Base-by-base conservation (phyloP, 2,797 vertebrate genomes). In the Myotis myotis region DNA sequence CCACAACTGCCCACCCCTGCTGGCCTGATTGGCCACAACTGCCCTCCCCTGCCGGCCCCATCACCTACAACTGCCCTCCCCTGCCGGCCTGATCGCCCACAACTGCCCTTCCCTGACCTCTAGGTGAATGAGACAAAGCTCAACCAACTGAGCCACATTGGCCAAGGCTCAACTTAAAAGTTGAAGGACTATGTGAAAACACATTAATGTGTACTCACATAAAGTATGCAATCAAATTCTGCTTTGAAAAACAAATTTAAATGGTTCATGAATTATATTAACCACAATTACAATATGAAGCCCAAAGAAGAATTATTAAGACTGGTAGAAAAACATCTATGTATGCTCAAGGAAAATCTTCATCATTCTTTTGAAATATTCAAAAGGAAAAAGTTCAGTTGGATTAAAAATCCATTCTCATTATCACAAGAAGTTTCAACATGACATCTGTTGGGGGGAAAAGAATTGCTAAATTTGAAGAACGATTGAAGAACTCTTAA, bases 211-310 rank as follows among this genome's bases (percentile, higher is more conserved):
- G n/a, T 80, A 68, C 4, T 57, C 11, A 44, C 20, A 91, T 30
- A 10, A 30, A 22, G 36, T 82, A 92, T 6, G 1, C 12, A 71
- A 72, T 87, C 81, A 87, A 89, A 87, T 53, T 78, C 57, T 82
- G 76, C 83, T 87, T 82, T 47, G 12, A 22, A 74, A 82, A 96
- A 93, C 44, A 96, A 93, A 95, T 51, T 84, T 11, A 41, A 90
- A 87, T 62, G 16, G 49, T 30, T 85, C 41, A 25, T 36, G 25
- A 60, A 33, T 28, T 41, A 68, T 49, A 76, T 51, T 38, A 85
- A 84, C 60, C 47, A 75, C 4, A 83, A 74, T 41, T 80, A 89
- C n/a, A 95, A 79, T 72, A 12, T 91, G 25, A 95, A 87, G 25
- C 36, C 33, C 80, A 83, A 89, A 84, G 25, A 78, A 75, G n/a